A percentile compares a stretch with the other conserved stretches of the same genome.
Conservation (phyloP, 1,140 invertebrate species). For the Drosophila nannoptera region DNA sequence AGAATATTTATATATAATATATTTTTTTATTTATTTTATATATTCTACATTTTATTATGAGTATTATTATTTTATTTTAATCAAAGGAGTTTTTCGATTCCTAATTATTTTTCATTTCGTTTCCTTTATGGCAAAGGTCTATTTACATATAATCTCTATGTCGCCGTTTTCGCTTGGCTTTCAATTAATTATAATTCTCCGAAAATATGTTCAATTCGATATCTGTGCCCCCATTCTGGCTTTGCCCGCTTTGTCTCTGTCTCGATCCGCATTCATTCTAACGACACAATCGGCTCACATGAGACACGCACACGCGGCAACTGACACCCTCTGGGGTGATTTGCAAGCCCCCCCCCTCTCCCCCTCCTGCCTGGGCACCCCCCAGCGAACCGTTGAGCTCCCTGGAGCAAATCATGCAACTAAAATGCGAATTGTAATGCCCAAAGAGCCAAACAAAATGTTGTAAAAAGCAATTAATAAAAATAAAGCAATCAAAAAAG, state of each 20-base stretch:
- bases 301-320: conserved; percentile 51
- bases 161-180: too few species aligned
- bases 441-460: conserved; percentile 51
- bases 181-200: too few species aligned
- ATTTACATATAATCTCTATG: background rate
- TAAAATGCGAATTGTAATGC: conserved; percentile 51
- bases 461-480: conserved; percentile 75
- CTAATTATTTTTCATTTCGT: background rate
- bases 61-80: too few species aligned
- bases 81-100: too few species aligned
- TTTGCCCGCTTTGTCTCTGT: conserved; percentile 53
- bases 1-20: too few species aligned
- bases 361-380: conserved; percentile 2
- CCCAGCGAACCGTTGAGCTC: conserved; percentile 8
- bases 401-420: conserved; percentile 37
- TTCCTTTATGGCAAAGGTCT: background rate
- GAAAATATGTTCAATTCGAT: conserved; percentile 12
- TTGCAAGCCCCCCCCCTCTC: conserved; percentile 19
- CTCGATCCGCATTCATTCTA: conserved; percentile 58
- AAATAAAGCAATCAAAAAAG: conserved; percentile 67
- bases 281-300: conserved; percentile 72
- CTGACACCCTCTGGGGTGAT: conserved; percentile 19
- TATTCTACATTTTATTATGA: too few species aligned
- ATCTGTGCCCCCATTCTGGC: conserved; percentile 44
- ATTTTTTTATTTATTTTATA: too few species aligned